phyloP scores from a whole-genome alignment of 2,888 invertebrate genomes.

The Pilophorus perplexus region DNA sequence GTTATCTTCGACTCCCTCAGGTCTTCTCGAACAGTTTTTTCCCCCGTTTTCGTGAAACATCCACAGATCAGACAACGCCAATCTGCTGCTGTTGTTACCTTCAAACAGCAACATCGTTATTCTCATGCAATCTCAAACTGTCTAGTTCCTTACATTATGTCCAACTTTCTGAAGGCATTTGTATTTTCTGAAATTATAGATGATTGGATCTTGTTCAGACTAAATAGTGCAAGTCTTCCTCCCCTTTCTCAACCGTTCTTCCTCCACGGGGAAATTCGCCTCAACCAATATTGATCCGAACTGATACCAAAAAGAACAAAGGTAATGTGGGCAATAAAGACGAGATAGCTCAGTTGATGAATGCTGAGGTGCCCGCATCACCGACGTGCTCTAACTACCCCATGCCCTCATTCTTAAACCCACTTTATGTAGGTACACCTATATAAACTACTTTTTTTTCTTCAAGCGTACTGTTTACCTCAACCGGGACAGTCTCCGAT shows the following conservation, averaged over 20 bases:
- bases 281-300: constrained; percentile 23
- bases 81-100: too few relatives aligned
- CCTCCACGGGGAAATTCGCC: not conserved
- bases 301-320: constrained; percentile 31
- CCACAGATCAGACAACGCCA: too few relatives aligned
- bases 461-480: constrained; percentile 7
- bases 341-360: constrained; percentile 34
- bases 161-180: too few relatives aligned
- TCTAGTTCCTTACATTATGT: too few relatives aligned
- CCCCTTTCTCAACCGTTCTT: too few relatives aligned
- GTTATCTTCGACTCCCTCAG: constrained; percentile 13
- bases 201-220: too few relatives aligned
- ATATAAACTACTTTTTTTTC: constrained; percentile 16
- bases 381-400: constrained; percentile 28
- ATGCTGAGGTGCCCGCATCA: constrained; percentile 38
- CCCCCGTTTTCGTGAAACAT: too few relatives aligned
- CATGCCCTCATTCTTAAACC: constrained; percentile 38
- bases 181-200: too few relatives aligned
- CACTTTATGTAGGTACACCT: constrained; percentile 33
- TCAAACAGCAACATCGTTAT: too few relatives aligned
- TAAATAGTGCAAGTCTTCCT: too few relatives aligned
- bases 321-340: constrained; percentile 37
- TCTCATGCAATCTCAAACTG: too few relatives aligned
- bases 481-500: too few relatives aligned
- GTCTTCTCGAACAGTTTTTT: not conserved